These are phyloP conservation scores for Tenualosa thibaudeaui DNA, from an alignment of 2,797 vertebrate genomes.

Conservation along the genomic window DNA sequence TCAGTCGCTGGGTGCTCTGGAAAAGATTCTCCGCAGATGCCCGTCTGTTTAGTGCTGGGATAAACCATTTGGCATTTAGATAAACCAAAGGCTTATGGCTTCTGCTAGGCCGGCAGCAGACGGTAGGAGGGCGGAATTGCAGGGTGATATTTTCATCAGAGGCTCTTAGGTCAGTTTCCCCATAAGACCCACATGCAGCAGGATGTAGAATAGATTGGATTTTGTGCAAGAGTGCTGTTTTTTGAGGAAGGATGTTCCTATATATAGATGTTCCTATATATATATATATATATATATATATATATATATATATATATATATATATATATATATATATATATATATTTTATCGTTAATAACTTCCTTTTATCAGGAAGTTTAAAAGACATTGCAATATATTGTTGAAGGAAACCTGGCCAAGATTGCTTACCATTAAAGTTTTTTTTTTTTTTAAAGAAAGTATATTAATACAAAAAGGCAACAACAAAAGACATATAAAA, in stretches of 20 bases:
- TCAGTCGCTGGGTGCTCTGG: conserved; percentile 42
- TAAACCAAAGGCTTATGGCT: conserved; percentile 57
- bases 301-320: no score
- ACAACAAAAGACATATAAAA: no score
- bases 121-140: background rate
- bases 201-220: background rate
- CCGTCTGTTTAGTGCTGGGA: conserved; percentile 63
- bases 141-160: background rate
- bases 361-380: no score
- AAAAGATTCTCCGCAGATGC: conserved; percentile 49
- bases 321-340: no score
- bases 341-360: no score
- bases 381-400: no score
- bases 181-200: background rate
- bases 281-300: no score
- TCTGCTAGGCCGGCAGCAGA: background rate
- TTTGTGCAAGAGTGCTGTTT: background rate
- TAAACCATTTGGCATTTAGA: conserved; percentile 63
- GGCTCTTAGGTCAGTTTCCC: background rate
- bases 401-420: no score
- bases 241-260: background rate
- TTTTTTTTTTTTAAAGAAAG: background rate
- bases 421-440: no score
- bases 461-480: no score
- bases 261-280: background rate